phyloP scores from a whole-genome alignment of 2,797 vertebrate species.

The Lutra lutra region DNA sequence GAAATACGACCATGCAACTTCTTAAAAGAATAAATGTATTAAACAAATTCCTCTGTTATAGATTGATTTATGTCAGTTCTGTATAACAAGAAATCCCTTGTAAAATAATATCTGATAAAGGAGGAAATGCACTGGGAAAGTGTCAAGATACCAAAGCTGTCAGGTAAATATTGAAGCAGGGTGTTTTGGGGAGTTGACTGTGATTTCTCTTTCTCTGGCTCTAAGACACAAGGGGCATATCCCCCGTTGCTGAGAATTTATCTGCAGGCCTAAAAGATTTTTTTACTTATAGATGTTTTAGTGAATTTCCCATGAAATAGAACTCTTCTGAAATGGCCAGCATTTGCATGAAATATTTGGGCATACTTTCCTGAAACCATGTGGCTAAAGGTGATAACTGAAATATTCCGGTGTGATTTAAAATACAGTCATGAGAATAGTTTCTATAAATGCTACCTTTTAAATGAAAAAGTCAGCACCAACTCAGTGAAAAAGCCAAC shows the following conservation, averaged over 20 bases:
- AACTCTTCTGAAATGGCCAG: not conserved
- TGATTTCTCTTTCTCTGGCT: not conserved
- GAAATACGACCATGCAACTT: constrained; percentile 85
- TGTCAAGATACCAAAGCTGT: constrained; percentile 69
- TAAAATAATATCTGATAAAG: constrained; percentile 76
- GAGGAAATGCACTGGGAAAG: constrained; percentile 75
- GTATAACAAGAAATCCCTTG: constrained; percentile 77
- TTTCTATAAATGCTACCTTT: constrained; percentile 62
- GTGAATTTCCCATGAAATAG: constrained; percentile 41
- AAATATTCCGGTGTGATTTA: constrained; percentile 57
- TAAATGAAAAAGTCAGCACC: not conserved
- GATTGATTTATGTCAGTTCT: constrained; percentile 81
- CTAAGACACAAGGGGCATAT: constrained; percentile 54
- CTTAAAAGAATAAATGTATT: constrained; percentile 88
- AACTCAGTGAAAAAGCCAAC: not conserved
- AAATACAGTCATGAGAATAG: not conserved
- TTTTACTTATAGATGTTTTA: constrained; percentile 33
- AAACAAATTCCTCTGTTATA: constrained; percentile 81
- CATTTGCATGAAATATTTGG: constrained; percentile 62
- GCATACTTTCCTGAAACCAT: constrained; percentile 20
- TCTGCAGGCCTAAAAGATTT: constrained; percentile 30
- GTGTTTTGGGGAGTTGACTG: constrained; percentile 55
- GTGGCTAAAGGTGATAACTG: constrained; percentile 52
- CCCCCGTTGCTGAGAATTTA: constrained; percentile 60
- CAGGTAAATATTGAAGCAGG: constrained; percentile 78